Evolutionary conservation across 2,888 invertebrate genomes (phyloP), one percentile per base, ranked within the genome.

Genomic region (Spilarctia lutea): DNA sequence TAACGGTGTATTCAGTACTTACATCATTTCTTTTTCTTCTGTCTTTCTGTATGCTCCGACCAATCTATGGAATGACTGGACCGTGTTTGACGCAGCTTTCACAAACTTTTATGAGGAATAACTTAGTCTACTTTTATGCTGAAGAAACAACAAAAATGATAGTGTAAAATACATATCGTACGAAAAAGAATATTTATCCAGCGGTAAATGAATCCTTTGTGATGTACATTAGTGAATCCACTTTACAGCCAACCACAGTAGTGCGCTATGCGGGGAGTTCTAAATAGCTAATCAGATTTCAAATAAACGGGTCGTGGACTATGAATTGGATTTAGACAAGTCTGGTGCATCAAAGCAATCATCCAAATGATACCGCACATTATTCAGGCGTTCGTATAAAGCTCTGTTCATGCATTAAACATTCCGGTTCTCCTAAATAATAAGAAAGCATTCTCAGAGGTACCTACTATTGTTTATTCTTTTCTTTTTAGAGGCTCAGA

Each of bases 321-420:
- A 72, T 74, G 76, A 83, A 80, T 81, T 68, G 77, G 82, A 87
- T 87, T 86, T 86, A 84, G 81, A 81, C 82, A 78, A 86, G 85
- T 80, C 82, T 77, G 85, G 85, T 90, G 88, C 89, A 89, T 85
- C 87, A 88, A 89, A 87, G 88, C 88, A 91, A 93, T 94, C 90
- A 89, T 89, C 83, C 82, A 88, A 92, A 92, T 92, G 89, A 92
- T 91, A 87, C 90, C 81, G 80, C 78, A 83, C 86, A 89, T 93
- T 91, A 92, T 91, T 91, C 91, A 88, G 87, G 87, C 88, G 84
- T 85, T 85, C 86, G 90, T 90, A 93, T 92, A 94, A 93, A 94
- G 93, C 91, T 87, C 87, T 86, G 81, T 86, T 92, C 93, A 94
- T 95, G 92, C 91, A 95, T 95, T 94, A 95, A 93, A 94, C 94